Base-by-base conservation (phyloP, 2,888 invertebrate species). In the Cephonodes hylas region DNA sequence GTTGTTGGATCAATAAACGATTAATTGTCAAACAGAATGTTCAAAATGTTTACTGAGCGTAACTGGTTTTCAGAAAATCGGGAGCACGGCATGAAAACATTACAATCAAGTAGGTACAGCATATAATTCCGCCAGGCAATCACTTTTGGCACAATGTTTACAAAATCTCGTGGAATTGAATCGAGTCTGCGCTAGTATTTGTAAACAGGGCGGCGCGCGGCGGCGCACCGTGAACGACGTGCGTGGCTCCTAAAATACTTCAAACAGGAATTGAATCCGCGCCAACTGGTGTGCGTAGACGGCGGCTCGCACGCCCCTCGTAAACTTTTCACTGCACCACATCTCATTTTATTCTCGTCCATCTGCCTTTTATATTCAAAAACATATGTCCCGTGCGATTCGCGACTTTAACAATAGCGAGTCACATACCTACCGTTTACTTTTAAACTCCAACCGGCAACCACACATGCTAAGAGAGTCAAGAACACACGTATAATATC, bases 201-300 rank as follows among this genome's bases (percentile, higher is more conserved):
- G 91, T 91, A 91, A 91, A 91, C 91, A 91, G 84, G 85, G 81
- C 79, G 79, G 76, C 69, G 75, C 72, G 70, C n/a, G n/a, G n/a
- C 75, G 75, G 75, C 69, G 74, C 72, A 73, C 70, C 62, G 75
- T 70, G 70, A 66, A 72, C 79, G 75, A 79, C 81, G 83, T 84
- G 88, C 85, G 84, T 86, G 87, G 80, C 80, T 89, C 91, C 87
- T 71, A 86, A 91, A 91, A 91, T 92, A 91, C 88, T 79, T 88
- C 85, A 84, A 88, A 88, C 88, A 91, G 89, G 89, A 90, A 85
- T 92, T 91, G 91, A 91, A 88, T 76, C 81, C 81, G 79, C 79
- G 91, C 91, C 91, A 91, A 91, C 81, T 87, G 86, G 87, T 84
- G 86, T 88, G 87, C 86, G 91, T 86, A 90, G 91, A 90, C 89